Evolutionary conservation across 2,113 vertebrate species (phyloP).

Genomic region (Ancistrus triradiatus): DNA sequence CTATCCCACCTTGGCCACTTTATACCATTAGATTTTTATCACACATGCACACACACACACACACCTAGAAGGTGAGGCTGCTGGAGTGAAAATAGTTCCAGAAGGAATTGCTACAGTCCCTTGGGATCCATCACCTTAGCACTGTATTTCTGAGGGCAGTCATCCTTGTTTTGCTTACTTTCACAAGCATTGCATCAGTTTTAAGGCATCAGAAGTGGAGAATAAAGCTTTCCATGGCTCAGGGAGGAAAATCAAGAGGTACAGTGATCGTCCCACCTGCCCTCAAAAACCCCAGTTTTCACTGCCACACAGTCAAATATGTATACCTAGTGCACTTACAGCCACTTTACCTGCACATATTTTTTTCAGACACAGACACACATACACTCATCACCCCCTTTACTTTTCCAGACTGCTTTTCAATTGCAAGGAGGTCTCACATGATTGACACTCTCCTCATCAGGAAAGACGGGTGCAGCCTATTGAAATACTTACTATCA

Average conservation of each 20-base stretch:
- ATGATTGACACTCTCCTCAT: conserved; percentile 65
- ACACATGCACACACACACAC: conserved; percentile 4
- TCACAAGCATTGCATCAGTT: neutral
- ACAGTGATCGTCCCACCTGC: too few relatives aligned
- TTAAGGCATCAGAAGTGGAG: too few relatives aligned
- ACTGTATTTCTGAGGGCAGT: conserved; percentile 12
- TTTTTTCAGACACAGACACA: conserved; percentile 25
- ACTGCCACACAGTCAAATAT: too few relatives aligned
- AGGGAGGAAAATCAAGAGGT: too few relatives aligned
- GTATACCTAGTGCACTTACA: conserved; percentile 31
- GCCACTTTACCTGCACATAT: conserved; percentile 14
- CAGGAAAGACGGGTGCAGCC: conserved; percentile 65
- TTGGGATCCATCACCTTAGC: conserved; percentile 32
- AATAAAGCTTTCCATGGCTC: too few relatives aligned
- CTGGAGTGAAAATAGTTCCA: conserved; percentile 15
- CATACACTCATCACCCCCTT: too few relatives aligned
- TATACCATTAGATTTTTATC: conserved; percentile 25
- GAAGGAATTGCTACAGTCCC: conserved; percentile 8
- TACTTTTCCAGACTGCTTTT: too few relatives aligned
- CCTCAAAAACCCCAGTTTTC: too few relatives aligned
- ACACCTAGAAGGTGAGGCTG: neutral
- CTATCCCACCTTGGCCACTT: conserved; percentile 15
- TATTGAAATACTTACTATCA: conserved; percentile 72
- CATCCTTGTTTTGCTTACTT: too few relatives aligned
- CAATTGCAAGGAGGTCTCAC: conserved; percentile 44